A percentile compares a stretch with the other conserved stretches of the same genome.
Conservation (phyloP, 2,797 vertebrate genomes). For the Hippocampus kuda region DNA sequence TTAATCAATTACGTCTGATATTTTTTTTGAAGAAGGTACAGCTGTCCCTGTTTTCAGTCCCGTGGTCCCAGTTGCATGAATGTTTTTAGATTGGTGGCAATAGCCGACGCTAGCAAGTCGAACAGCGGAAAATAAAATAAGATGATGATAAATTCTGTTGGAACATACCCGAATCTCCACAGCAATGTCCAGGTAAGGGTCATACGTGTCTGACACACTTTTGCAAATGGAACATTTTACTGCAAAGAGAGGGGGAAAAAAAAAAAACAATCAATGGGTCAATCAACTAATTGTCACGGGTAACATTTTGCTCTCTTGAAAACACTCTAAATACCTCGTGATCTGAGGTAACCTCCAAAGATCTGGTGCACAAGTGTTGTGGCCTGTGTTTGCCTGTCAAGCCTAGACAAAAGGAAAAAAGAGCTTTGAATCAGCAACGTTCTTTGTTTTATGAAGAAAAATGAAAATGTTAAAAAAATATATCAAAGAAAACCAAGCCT, state of each 20-base stretch:
- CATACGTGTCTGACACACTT: constrained; percentile 88
- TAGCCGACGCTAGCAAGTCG: no score
- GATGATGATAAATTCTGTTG: not conserved
- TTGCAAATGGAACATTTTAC: constrained; percentile 87
- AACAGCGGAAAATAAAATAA: no score
- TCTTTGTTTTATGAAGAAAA: not conserved
- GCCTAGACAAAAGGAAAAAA: constrained; percentile 48
- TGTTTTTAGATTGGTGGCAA: no score
- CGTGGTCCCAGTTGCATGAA: no score
- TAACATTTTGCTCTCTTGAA: not conserved
- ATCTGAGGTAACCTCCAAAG: constrained; percentile 91
- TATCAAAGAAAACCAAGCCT: constrained; percentile 13
- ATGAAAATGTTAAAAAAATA: not conserved
- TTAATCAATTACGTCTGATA: no score
- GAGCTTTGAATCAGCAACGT: not conserved
- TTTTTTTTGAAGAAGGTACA: no score
- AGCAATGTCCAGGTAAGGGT: constrained; percentile 87
- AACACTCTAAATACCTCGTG: constrained; percentile 70
- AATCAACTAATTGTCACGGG: not conserved
- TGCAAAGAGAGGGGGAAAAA: not conserved
- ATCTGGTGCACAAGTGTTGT: constrained; percentile 93
- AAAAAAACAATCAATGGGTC: not conserved
- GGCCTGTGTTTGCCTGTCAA: constrained; percentile 90
- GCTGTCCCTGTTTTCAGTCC: no score
- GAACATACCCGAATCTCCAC: constrained; percentile 83